A percentile compares a stretch with the other conserved stretches of the same genome.
These are phyloP conservation scores for Priocnemis perturbator DNA, from an alignment of 2,888 invertebrate species.

Conservation along the genomic window DNA sequence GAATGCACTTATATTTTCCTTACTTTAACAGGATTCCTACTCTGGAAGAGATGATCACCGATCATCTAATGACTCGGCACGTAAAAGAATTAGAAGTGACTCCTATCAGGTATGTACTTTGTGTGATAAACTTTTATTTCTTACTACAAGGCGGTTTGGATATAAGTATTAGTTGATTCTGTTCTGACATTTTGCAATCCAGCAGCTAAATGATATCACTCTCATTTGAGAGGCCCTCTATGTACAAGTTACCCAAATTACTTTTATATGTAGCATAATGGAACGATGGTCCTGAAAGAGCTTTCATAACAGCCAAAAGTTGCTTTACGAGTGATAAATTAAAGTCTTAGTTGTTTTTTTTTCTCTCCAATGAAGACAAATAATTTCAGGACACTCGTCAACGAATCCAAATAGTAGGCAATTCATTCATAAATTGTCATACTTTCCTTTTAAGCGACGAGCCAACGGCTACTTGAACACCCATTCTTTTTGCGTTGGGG, in stretches of 20 bases:
- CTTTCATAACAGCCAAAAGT: conserved; percentile 8
- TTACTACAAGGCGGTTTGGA: conserved; percentile 15
- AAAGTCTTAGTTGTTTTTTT: conserved; percentile 29
- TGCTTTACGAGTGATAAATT: conserved; percentile 19
- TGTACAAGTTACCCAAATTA: conserved; percentile 28
- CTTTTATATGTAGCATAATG: conserved; percentile 27
- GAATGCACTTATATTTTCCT: background rate
- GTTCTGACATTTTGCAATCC: conserved; percentile 42
- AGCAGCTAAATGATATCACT: conserved; percentile 39
- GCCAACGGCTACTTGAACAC: conserved; percentile 71
- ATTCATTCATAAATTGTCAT: conserved; percentile 70
- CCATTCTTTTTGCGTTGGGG: conserved; percentile 72
- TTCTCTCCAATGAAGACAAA: conserved; percentile 7
- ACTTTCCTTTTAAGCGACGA: conserved; percentile 74
- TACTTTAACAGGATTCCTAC: conserved; percentile 64
- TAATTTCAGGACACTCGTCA: conserved; percentile 55
- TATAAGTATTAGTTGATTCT: conserved; percentile 37
- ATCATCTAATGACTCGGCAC: conserved; percentile 68
- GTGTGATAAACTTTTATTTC: conserved; percentile 16
- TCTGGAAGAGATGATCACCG: conserved; percentile 70
- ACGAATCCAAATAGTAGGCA: conserved; percentile 40
- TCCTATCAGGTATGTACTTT: conserved; percentile 70
- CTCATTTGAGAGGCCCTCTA: conserved; percentile 42
- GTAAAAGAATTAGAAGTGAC: conserved; percentile 70
- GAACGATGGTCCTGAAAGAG: conserved; percentile 49